These are phyloP conservation scores for Oxyruncus cristatus DNA, from an alignment of 2,113 vertebrate genomes.

Conservation along the genomic window DNA sequence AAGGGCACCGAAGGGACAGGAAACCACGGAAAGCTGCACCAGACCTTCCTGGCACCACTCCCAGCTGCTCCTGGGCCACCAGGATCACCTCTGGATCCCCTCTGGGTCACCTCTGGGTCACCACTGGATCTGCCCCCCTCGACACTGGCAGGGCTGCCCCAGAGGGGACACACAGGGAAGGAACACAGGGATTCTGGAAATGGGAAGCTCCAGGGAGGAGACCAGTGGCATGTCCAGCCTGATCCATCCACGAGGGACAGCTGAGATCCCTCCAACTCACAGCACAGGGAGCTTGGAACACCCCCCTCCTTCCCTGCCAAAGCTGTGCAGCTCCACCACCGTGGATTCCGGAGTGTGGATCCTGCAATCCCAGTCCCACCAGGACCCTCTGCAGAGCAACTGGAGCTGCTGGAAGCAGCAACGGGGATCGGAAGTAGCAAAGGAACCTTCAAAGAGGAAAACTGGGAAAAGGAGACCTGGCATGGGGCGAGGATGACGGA, in stretches of 20 bases:
- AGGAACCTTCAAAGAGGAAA: not conserved
- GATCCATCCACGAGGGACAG: not conserved
- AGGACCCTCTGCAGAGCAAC: not conserved
- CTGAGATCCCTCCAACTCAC: not conserved
- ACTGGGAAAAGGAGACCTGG: not conserved
- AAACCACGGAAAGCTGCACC: not conserved
- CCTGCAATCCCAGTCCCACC: fast-evolving
- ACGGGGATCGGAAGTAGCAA: not conserved
- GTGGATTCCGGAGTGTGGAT: fast-evolving
- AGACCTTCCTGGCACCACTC: not conserved
- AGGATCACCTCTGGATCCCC: fast-evolving
- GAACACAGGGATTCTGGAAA: not conserved
- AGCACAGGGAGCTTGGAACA: not conserved
- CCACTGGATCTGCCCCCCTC: too few species aligned
- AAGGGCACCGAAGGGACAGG: too few species aligned
- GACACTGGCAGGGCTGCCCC: not conserved
- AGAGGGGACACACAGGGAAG: too few species aligned
- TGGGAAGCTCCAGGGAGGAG: fast-evolving
- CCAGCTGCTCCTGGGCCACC: not conserved
- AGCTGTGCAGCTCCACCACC: too few species aligned
- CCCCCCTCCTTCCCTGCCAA: not conserved
- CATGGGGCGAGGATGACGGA: fast-evolving
- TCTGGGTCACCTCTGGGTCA: fast-evolving
- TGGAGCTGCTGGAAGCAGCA: not conserved
- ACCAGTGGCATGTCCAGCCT: too few species aligned